Evolutionary conservation across 2,888 invertebrate genomes (phyloP).

Genomic region (Megastigmus dorsalis): DNA sequence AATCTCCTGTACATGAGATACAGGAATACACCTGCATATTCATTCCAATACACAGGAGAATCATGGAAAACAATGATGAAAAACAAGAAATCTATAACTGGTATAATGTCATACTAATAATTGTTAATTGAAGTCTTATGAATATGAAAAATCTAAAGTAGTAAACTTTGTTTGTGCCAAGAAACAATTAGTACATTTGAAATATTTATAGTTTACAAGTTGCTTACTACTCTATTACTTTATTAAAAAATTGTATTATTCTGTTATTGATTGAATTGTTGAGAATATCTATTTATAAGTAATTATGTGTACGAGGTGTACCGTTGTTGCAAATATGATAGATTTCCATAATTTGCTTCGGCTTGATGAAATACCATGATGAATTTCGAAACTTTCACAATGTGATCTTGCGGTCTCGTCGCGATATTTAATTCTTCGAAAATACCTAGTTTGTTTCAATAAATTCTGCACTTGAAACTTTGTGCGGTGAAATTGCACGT

Average conservation of each 20-base stretch:
- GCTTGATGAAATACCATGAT: constrained; percentile 72
- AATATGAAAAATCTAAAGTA: too few species aligned
- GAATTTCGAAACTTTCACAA: constrained; percentile 29
- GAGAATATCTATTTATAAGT: too few species aligned
- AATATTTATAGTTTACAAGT: too few species aligned
- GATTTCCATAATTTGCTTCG: constrained; percentile 78
- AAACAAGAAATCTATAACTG: too few species aligned
- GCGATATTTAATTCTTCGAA: constrained; percentile 56
- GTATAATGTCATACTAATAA: too few species aligned
- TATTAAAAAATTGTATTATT: too few species aligned
- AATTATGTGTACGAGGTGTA: constrained; percentile 75
- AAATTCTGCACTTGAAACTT: constrained; percentile 57
- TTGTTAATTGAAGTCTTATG: too few species aligned
- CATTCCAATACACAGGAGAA: not conserved
- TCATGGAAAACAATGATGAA: not conserved
- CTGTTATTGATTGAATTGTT: too few species aligned
- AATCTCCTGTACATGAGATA: constrained; percentile 16
- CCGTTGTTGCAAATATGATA: constrained; percentile 80
- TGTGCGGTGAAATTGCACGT: constrained; percentile 57
- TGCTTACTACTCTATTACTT: too few species aligned
- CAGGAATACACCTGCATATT: too few species aligned
- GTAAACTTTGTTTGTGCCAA: too few species aligned
- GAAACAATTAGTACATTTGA: too few species aligned
- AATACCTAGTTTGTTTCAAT: constrained; percentile 59
- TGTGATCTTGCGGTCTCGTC: constrained; percentile 9